These are phyloP conservation scores for Antheraea mylitta DNA, from an alignment of 1,140 invertebrate species.

Conservation along the genomic window DNA sequence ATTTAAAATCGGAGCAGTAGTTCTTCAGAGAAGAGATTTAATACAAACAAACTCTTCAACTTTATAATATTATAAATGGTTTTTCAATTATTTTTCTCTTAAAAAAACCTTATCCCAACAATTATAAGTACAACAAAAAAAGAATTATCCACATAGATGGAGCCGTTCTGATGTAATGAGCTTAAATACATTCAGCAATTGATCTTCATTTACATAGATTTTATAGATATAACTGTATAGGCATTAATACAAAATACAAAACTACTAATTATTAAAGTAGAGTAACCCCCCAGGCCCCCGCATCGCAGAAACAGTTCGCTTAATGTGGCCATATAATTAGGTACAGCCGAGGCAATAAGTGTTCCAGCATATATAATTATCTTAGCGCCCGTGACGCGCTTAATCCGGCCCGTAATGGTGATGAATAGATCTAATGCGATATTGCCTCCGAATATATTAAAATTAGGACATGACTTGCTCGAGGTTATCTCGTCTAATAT, in stretches of 20 bases:
- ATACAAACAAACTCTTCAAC: no score
- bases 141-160: no score
- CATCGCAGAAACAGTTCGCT: slow-evolving; percentile 8
- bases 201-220: background rate
- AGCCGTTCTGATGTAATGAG: no score
- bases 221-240: slow-evolving; percentile 1
- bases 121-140: no score
- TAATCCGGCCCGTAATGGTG: slow-evolving; percentile 61
- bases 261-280: slow-evolving; percentile 2
- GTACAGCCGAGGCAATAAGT: slow-evolving; percentile 43
- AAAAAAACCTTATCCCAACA: no score
- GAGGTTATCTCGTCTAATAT: background rate
- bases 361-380: slow-evolving; percentile 57
- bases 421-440: slow-evolving; percentile 60
- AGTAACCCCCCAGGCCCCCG: slow-evolving; percentile 8
- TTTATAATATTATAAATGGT: no score
- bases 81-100: no score
- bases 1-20: no score
- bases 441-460: slow-evolving; percentile 45
- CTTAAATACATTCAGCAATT: no score
- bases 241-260: slow-evolving; percentile 8
- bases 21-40: no score
- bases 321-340: slow-evolving; percentile 44
- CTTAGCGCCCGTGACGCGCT: slow-evolving; percentile 50
- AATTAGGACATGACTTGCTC: slow-evolving; percentile 15